phyloP scores from a whole-genome alignment of 2,113 vertebrate species.

The Buteo buteo region DNA sequence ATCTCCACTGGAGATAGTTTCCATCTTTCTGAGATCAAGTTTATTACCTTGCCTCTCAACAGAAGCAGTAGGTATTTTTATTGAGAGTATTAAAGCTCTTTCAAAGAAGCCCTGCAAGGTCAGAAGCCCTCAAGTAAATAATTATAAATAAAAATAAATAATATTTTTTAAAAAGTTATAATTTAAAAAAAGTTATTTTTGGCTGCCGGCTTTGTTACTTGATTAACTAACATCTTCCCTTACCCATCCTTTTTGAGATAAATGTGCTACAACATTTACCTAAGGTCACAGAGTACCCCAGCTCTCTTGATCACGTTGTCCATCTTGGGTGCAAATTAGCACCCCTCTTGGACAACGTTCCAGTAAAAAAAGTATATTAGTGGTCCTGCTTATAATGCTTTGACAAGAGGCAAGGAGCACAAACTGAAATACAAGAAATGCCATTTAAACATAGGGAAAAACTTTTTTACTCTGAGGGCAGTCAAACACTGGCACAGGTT shows the following conservation, averaged over 20 bases:
- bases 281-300: not conserved
- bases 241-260: not conserved
- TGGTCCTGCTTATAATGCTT: not conserved
- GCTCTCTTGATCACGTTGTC: not conserved
- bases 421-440: not conserved
- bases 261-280: not conserved
- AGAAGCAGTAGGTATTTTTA: not conserved
- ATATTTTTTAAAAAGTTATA: not conserved
- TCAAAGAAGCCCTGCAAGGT: not conserved
- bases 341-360: not conserved
- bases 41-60: not conserved
- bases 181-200: not conserved
- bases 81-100: not conserved
- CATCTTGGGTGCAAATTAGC: not conserved
- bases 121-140: not conserved
- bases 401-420: not conserved
- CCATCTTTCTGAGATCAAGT: not conserved
- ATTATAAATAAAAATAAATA: not conserved
- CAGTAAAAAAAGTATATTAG: not conserved
- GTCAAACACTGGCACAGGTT: not conserved
- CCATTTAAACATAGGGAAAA: not conserved
- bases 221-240: not conserved
- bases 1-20: not conserved
- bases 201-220: not conserved
- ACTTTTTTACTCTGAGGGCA: not conserved